Evolutionary conservation across 2,797 vertebrate genomes (phyloP).

Genomic region (Myripristis murdjan): DNA sequence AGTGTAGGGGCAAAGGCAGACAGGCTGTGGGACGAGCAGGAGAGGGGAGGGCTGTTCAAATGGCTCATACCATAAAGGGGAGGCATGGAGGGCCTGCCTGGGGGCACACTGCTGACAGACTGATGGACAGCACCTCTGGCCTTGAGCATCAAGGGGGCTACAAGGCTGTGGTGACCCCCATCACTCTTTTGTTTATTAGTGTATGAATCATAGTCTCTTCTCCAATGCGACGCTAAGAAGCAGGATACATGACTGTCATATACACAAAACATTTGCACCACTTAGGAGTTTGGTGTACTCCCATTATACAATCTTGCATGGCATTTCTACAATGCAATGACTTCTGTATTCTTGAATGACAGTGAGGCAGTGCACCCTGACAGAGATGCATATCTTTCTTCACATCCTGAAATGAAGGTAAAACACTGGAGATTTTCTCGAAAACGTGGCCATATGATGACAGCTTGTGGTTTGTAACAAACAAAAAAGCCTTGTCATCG

Average conservation of each 20-base stretch:
- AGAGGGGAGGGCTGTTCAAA: constrained; percentile 52
- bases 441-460: constrained; percentile 13
- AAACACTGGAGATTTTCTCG: constrained; percentile 12
- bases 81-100: constrained; percentile 55
- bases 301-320: background rate
- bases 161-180: constrained; percentile 50
- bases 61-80: constrained; percentile 73
- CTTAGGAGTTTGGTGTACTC: background rate
- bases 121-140: constrained; percentile 79
- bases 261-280: constrained; percentile 2
- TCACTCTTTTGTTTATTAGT: constrained; percentile 63
- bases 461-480: constrained; percentile 30
- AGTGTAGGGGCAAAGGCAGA: constrained; percentile 47
- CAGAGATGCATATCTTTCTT: background rate
- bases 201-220: constrained; percentile 56
- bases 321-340: constrained; percentile 2
- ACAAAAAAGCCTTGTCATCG: constrained; percentile 22
- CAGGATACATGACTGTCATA: constrained; percentile 7
- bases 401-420: constrained; percentile 1
- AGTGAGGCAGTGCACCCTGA: background rate
- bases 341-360: background rate
- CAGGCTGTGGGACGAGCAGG: constrained; percentile 26
- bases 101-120: constrained; percentile 74
- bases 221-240: constrained; percentile 5
- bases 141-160: constrained; percentile 54